These are phyloP conservation scores for Guaruba guarouba DNA, from an alignment of 2,113 vertebrate species.

Conservation along the genomic window DNA sequence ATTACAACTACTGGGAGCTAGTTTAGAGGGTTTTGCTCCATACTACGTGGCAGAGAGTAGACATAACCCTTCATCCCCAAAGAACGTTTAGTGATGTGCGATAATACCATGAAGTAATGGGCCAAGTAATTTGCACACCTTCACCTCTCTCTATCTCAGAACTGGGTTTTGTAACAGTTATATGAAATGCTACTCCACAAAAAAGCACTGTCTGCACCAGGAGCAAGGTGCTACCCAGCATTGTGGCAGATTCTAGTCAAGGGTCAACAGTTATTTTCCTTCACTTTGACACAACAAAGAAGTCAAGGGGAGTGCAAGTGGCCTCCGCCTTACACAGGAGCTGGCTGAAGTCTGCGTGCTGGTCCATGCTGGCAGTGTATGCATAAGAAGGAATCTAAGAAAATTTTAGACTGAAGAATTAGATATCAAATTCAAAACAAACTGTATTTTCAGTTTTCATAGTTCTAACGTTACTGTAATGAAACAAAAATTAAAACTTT, in stretches of 20 bases:
- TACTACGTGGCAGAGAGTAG: background rate
- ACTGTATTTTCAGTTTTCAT: background rate
- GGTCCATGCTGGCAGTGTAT: background rate
- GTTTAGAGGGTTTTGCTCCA: background rate
- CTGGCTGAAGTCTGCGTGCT: background rate
- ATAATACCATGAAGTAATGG: background rate
- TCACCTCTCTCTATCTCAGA: background rate
- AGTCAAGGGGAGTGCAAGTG: background rate
- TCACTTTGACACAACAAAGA: background rate
- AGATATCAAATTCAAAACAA: background rate
- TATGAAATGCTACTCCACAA: background rate
- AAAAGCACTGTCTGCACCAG: background rate
- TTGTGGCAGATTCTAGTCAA: background rate
- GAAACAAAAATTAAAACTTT: background rate
- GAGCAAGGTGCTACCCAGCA: background rate
- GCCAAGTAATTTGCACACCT: background rate
- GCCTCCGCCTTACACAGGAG: background rate
- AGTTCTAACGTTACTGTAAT: background rate
- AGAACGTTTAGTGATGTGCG: background rate
- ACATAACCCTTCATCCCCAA: background rate
- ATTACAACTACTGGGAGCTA: background rate
- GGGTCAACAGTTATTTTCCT: background rate
- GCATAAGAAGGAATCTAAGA: background rate
- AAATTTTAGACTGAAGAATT: background rate
- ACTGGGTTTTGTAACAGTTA: background rate